Evolutionary conservation across 2,888 invertebrate species (phyloP).

Genomic region (Amiota mariae): DNA sequence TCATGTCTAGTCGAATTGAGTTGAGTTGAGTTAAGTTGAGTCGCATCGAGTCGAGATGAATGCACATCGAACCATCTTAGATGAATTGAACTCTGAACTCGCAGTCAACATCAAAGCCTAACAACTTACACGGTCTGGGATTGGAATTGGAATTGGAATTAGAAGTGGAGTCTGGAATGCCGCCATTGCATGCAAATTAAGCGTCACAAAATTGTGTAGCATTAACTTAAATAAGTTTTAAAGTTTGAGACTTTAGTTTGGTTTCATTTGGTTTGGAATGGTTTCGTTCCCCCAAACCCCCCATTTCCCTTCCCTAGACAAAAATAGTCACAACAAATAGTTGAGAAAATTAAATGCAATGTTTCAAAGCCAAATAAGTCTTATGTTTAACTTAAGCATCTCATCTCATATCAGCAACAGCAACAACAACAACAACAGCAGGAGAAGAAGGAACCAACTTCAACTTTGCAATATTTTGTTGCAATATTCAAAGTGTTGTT

Average conservation of each 20-base stretch:
- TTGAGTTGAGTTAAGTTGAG: no score
- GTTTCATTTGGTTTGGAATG: no score
- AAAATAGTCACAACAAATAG: neutral
- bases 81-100: slow-evolving; percentile 6
- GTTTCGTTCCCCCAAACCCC: no score
- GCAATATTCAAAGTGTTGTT: slow-evolving; percentile 23
- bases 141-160: no score
- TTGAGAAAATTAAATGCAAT: neutral
- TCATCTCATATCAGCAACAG: slow-evolving; percentile 21
- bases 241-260: neutral
- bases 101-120: neutral
- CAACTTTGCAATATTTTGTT: slow-evolving; percentile 35
- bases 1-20: slow-evolving; percentile 47
- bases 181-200: slow-evolving; percentile 21
- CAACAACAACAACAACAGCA: slow-evolving; percentile 7
- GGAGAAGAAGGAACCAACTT: slow-evolving; percentile 32
- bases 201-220: slow-evolving; percentile 15
- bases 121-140: neutral
- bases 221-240: slow-evolving; percentile 24
- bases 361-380: neutral
- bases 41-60: no score
- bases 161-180: no score
- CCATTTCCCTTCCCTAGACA: neutral
- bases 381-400: no score
- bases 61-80: neutral